A percentile compares a stretch with the other conserved stretches of the same genome.
Evolutionary conservation across 2,888 invertebrate species (phyloP).

Genomic region (Cheilosia vulpina): DNA sequence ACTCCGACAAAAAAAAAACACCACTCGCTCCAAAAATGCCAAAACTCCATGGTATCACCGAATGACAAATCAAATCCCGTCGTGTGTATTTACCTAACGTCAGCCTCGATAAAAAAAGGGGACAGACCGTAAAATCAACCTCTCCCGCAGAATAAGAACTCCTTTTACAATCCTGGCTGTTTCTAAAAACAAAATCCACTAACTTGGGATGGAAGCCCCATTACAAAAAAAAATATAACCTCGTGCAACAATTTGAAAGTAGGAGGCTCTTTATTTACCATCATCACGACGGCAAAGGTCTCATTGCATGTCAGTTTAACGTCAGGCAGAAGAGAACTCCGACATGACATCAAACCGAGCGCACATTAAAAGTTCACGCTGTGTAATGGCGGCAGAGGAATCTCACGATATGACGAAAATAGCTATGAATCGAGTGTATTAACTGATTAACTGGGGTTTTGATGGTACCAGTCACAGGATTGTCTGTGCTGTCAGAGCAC

Average conservation of each 20-base stretch:
- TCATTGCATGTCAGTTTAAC: conserved; percentile 53
- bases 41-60: too few species aligned
- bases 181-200: conserved; percentile 4
- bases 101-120: too few species aligned
- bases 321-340: conserved; percentile 31
- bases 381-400: neutral
- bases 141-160: neutral
- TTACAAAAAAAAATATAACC: neutral
- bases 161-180: neutral
- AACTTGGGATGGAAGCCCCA: neutral
- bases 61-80: too few species aligned
- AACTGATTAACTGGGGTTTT: conserved; percentile 44
- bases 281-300: neutral
- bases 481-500: neutral
- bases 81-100: too few species aligned
- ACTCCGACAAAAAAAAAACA: too few species aligned
- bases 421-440: conserved; percentile 25
- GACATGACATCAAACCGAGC: conserved; percentile 50
- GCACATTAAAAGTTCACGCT: conserved; percentile 24
- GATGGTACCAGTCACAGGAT: conserved; percentile 38
- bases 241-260: conserved; percentile 20
- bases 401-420: conserved; percentile 20
- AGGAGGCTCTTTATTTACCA: too few species aligned
- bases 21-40: too few species aligned
- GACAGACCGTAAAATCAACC: too few species aligned